Evolutionary conservation across 2,888 invertebrate genomes (phyloP).

Genomic region (Agrilus mali): DNA sequence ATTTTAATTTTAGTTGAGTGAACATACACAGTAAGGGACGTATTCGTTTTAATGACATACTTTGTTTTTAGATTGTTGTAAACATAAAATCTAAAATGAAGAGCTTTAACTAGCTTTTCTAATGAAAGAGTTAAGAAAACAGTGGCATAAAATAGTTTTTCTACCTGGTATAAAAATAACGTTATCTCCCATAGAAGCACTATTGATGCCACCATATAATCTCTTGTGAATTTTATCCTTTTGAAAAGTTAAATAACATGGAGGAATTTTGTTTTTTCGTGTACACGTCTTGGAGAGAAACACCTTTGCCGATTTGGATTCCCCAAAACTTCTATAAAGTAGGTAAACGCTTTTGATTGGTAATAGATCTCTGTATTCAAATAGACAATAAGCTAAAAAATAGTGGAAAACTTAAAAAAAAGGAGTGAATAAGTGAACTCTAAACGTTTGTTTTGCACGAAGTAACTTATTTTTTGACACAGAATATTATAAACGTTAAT

Average conservation of each 20-base stretch:
- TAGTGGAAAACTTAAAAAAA: background rate
- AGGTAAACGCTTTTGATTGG: slow-evolving; percentile 36
- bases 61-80: too few relatives aligned
- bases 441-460: background rate
- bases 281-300: slow-evolving; percentile 8
- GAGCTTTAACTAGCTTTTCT: background rate
- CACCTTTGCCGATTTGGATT: slow-evolving; percentile 32
- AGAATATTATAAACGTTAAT: slow-evolving; percentile 1
- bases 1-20: too few relatives aligned
- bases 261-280: slow-evolving; percentile 7
- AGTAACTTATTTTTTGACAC: background rate
- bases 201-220: slow-evolving; percentile 18
- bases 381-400: slow-evolving; percentile 13
- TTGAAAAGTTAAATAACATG: slow-evolving; percentile 6
- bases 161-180: slow-evolving; percentile 18
- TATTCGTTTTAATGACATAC: too few relatives aligned
- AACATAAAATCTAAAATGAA: too few relatives aligned
- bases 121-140: background rate
- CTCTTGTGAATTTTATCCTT: slow-evolving; percentile 4
- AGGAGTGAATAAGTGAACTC: too few relatives aligned
- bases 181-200: slow-evolving; percentile 19
- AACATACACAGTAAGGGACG: too few relatives aligned
- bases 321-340: slow-evolving; percentile 36
- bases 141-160: background rate
- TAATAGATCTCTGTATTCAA: slow-evolving; percentile 24